Evolutionary conservation across 1,140 invertebrate species (phyloP).

Genomic region (Trypoxylus dichotomus): DNA sequence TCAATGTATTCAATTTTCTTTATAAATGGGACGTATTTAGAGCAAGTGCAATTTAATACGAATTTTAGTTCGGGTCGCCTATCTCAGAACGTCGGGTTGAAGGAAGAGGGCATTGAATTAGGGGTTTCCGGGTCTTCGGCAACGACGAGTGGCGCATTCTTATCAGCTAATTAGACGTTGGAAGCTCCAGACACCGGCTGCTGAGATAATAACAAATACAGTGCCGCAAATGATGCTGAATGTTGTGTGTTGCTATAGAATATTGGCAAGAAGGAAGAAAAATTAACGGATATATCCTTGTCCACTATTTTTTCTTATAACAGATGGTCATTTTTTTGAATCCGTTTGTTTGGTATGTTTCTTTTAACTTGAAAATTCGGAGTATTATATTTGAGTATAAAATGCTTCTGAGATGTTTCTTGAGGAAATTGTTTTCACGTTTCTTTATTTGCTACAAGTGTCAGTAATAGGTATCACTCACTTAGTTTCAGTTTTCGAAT

Average conservation of each 20-base stretch:
- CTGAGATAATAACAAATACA: slow-evolving; percentile 31
- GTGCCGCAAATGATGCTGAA: slow-evolving; percentile 17
- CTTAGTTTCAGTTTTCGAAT: too few relatives aligned
- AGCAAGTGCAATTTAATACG: slow-evolving; percentile 16
- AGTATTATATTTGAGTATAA: too few relatives aligned
- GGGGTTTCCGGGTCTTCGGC: slow-evolving; percentile 26
- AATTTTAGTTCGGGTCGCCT: neutral
- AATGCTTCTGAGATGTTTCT: too few relatives aligned
- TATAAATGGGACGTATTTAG: neutral
- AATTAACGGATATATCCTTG: neutral
- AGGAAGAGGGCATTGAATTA: slow-evolving; percentile 9
- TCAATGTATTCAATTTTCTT: slow-evolving; percentile 15
- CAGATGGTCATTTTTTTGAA: too few relatives aligned
- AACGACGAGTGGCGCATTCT: slow-evolving; percentile 35
- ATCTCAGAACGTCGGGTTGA: neutral
- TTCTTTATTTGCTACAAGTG: too few relatives aligned
- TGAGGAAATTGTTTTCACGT: too few relatives aligned
- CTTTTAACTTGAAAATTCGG: too few relatives aligned
- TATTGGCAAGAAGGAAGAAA: neutral
- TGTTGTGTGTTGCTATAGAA: neutral
- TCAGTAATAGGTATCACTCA: too few relatives aligned
- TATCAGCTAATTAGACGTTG: slow-evolving; percentile 35
- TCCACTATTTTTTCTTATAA: too few relatives aligned
- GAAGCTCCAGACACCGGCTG: slow-evolving; percentile 32
- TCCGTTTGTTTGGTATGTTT: too few relatives aligned